Evolutionary conservation across 2,888 invertebrate species (phyloP).

Genomic region (Sycophila texana): DNA sequence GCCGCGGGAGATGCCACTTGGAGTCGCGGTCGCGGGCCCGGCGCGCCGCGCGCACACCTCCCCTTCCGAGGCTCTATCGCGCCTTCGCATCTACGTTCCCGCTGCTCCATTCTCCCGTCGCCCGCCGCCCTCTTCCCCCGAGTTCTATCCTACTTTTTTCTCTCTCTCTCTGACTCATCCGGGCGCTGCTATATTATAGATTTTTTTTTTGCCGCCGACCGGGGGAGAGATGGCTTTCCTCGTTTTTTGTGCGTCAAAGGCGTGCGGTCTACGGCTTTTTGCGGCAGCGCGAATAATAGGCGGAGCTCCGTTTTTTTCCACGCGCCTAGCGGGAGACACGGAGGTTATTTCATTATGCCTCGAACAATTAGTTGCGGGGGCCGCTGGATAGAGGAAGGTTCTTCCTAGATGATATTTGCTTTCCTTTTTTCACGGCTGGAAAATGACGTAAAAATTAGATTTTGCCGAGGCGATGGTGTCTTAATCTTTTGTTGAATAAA

Average conservation of each 20-base stretch:
- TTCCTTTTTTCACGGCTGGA: background rate
- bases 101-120: constrained; percentile 8
- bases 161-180: background rate
- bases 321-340: background rate
- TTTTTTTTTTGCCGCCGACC: constrained; percentile 26
- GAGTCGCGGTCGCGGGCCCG: constrained; percentile 50
- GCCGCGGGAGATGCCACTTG: constrained; percentile 63
- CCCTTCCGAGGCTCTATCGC: constrained; percentile 25
- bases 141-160: background rate
- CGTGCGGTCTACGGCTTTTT: constrained; percentile 31
- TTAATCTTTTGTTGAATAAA: too few relatives aligned
- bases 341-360: constrained; percentile 16
- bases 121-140: constrained; percentile 12
- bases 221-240: background rate
- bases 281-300: constrained; percentile 17
- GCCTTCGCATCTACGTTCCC: background rate
- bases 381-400: background rate
- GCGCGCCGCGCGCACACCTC: constrained; percentile 6
- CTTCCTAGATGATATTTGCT: background rate
- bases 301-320: background rate
- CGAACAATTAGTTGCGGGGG: constrained; percentile 22
- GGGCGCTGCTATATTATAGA: background rate
- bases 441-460: constrained; percentile 7
- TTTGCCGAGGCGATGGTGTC: too few relatives aligned
- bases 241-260: constrained; percentile 11